Base-by-base conservation (phyloP, 1,140 invertebrate species). In the Hyles vespertilio region DNA sequence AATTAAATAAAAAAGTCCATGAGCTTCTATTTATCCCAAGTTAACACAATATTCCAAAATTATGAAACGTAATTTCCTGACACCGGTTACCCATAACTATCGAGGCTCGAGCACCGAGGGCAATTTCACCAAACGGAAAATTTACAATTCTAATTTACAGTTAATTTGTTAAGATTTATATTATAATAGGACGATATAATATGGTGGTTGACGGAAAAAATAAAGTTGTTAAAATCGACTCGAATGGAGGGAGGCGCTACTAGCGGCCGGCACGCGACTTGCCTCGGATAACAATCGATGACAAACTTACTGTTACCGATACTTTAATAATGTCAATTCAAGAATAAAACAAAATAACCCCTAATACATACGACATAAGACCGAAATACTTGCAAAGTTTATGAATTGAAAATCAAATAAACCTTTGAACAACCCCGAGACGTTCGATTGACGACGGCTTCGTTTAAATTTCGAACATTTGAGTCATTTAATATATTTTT, bases 201-300 rank as follows among this genome's bases (percentile, higher is more conserved):
- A 67, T 76, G 65, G 52, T 59, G 56, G 66, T 67, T 68, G 70
- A 63, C 69, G 69, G 74, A 77, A 40, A 40, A 73, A 77, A 84
- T 84, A 79, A 75, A 84, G 81, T 81, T 82, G 81, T 84, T 80
- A 74, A 70, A 63, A 61, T 56, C 54, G 51, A 65, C 66, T 61
- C 54, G 70, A 66, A 67, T 69, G 66, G 64, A 63, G 8, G 62
- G 63, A 61, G 51, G 51, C 49, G 51, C 57, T 59, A 65, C 62
- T 50, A 57, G 68, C 69, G 60, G 51, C 58, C 36, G 61, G 61
- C 78, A 81, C 78, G 79, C 79, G 75, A 79, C 69, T 66, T 67
- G 72, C 70, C 64, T 65, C 63, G 63, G 79, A 81, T 81, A 66
- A 70, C 73, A 74, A 81, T 81, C 79, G 67, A 77, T 77, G 63